Conservation (phyloP, 2,888 invertebrate species). For the Drosophila ezoana region DNA sequence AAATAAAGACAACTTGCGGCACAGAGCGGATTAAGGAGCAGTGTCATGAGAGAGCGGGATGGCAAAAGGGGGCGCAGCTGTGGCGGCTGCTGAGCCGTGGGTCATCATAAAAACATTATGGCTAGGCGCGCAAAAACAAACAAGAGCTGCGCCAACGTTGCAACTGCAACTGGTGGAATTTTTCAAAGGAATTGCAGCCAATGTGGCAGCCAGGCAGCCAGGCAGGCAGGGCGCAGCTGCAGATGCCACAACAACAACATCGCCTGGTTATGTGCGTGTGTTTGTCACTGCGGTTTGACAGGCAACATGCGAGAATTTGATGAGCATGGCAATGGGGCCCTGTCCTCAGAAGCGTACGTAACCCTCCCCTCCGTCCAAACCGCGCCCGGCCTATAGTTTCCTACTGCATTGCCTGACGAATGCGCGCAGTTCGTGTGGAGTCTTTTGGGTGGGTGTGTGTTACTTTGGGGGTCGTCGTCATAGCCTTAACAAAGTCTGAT, state of each 20-base stretch:
- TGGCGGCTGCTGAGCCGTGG: slow-evolving; percentile 52
- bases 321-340: slow-evolving; percentile 74
- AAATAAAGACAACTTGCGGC: slow-evolving; percentile 64
- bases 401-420: slow-evolving; percentile 40
- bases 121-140: slow-evolving; percentile 63
- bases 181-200: slow-evolving; percentile 73
- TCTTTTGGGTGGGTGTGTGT: slow-evolving; percentile 64
- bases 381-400: too few species aligned
- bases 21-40: slow-evolving; percentile 40
- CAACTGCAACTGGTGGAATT: slow-evolving; percentile 73
- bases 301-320: slow-evolving; percentile 84
- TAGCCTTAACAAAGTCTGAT: slow-evolving; percentile 35
- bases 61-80: slow-evolving; percentile 3
- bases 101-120: slow-evolving; percentile 81
- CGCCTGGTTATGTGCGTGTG: slow-evolving; percentile 51
- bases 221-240: slow-evolving; percentile 60
- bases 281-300: slow-evolving; percentile 83
- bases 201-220: neutral
- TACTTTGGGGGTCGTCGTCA: slow-evolving; percentile 44
- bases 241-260: slow-evolving; percentile 50
- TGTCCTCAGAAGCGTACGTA: slow-evolving; percentile 2
- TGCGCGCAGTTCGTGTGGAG: slow-evolving; percentile 34
- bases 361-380: neutral
- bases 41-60: neutral
- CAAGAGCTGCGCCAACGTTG: slow-evolving; percentile 45